A percentile compares a stretch with the other conserved stretches of the same genome.
Evolutionary conservation across 2,888 invertebrate species (phyloP).

Genomic region (Dryocosmus kuriphilus): DNA sequence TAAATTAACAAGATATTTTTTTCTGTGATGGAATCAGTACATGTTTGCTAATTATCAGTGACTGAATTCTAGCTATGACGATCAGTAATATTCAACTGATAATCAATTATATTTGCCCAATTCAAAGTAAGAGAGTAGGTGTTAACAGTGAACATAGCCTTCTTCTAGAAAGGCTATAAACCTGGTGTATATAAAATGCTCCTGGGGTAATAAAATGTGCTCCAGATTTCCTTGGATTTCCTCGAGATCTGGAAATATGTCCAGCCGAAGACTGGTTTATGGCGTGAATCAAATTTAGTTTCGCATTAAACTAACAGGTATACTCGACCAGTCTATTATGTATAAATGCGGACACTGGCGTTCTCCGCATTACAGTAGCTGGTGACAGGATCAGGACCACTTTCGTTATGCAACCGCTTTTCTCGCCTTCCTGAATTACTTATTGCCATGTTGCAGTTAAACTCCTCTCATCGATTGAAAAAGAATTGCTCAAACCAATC

Average conservation of each 20-base stretch:
- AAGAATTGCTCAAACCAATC: conserved; percentile 31
- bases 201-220: conserved; percentile 48
- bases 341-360: conserved; percentile 56
- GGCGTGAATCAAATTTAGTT: background rate
- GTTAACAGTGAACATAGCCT: background rate
- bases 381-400: conserved; percentile 64
- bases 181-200: conserved; percentile 32
- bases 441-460: conserved; percentile 40
- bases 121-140: too few species aligned
- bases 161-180: conserved; percentile 44
- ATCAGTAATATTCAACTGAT: too few species aligned
- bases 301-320: conserved; percentile 24
- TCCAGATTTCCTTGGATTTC: conserved; percentile 64
- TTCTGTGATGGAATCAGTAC: too few species aligned
- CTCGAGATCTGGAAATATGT: conserved; percentile 44
- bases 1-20: too few species aligned
- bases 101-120: too few species aligned
- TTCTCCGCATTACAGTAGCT: conserved; percentile 61
- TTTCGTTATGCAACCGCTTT: conserved; percentile 71
- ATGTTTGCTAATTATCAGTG: too few species aligned
- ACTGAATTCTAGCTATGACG: too few species aligned
- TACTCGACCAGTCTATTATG: conserved; percentile 37
- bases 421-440: conserved; percentile 59
- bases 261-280: conserved; percentile 44
- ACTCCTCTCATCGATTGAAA: conserved; percentile 27